A percentile compares a stretch with the other conserved stretches of the same genome.
Conservation (phyloP, 1,140 invertebrate genomes). For the Procambarus clarkii region DNA sequence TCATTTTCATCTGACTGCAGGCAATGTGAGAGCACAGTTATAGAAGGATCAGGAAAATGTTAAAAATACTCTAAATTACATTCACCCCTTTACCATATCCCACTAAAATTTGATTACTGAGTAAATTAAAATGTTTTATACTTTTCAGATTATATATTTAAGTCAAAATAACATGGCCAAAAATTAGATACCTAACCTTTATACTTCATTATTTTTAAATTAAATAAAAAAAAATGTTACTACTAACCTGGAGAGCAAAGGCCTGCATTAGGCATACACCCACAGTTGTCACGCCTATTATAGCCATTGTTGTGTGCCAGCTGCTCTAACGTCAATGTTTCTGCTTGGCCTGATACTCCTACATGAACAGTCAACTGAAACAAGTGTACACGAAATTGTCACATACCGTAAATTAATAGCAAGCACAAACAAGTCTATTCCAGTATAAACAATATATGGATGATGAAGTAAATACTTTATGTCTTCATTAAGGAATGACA, state of each 20-base stretch:
- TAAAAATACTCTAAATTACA: no score
- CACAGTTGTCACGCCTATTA: constrained; percentile 75
- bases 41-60: no score
- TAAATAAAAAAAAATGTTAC: not conserved
- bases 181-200: not conserved
- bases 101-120: no score
- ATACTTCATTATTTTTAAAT: not conserved
- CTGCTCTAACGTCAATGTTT: constrained; percentile 77
- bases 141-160: not conserved
- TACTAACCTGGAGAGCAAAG: constrained; percentile 74
- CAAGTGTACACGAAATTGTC: not conserved
- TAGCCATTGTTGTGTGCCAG: constrained; percentile 77
- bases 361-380: constrained; percentile 77
- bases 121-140: not conserved
- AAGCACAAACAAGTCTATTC: not conserved
- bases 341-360: constrained; percentile 78
- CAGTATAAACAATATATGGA: no score
- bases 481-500: no score
- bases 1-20: no score
- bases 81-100: no score
- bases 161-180: not conserved
- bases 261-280: constrained; percentile 72
- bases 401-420: not conserved
- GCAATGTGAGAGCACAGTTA: no score
- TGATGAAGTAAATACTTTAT: no score